Evolutionary conservation across 2,797 vertebrate species (phyloP).

Genomic region (Enteromius fasciolatus): DNA sequence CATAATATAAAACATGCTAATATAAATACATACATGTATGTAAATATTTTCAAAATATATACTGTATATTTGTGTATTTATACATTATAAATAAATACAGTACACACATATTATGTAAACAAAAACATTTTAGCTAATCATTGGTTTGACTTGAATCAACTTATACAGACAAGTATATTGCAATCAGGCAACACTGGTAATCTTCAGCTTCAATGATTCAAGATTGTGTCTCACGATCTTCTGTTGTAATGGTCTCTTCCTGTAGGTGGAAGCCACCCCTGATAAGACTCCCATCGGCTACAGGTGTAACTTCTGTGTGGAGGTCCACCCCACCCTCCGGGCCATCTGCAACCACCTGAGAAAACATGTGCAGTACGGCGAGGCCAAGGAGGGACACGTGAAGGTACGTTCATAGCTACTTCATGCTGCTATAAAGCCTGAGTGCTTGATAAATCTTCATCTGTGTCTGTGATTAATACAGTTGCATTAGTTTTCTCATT

Average conservation of each 20-base stretch:
- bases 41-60: too few relatives aligned
- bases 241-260: neutral
- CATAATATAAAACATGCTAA: too few relatives aligned
- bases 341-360: slow-evolving; percentile 98
- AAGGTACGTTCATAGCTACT: slow-evolving; percentile 68
- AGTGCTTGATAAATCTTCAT: neutral
- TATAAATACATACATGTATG: too few relatives aligned
- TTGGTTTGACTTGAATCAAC: neutral
- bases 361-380: slow-evolving; percentile 95
- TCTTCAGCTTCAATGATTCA: neutral
- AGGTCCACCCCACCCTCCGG: slow-evolving; percentile 94
- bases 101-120: too few relatives aligned
- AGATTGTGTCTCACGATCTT: neutral
- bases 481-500: neutral
- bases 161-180: neutral
- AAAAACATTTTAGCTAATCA: too few relatives aligned
- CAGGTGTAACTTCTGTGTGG: slow-evolving; percentile 96
- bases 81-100: too few relatives aligned
- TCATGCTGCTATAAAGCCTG: neutral
- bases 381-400: slow-evolving; percentile 83
- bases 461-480: neutral
- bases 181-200: neutral
- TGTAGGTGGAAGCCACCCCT: slow-evolving; percentile 65
- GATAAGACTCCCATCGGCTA: slow-evolving; percentile 85
- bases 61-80: too few relatives aligned